These are phyloP conservation scores for Geococcyx californianus DNA, from an alignment of 2,113 vertebrate genomes.

Conservation along the genomic window DNA sequence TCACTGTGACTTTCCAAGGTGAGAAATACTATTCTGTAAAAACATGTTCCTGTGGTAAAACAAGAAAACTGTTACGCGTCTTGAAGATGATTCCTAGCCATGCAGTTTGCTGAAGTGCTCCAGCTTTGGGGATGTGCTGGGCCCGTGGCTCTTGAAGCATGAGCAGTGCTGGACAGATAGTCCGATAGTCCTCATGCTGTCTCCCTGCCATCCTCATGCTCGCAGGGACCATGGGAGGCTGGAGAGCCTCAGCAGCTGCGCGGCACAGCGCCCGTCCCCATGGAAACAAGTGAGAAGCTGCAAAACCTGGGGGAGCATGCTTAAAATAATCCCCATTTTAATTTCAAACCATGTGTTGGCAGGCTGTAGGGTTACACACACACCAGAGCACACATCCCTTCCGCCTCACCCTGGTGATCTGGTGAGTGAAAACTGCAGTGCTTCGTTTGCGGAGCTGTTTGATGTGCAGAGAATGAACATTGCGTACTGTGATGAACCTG, in stretches of 20 bases:
- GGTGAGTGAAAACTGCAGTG: accelerated
- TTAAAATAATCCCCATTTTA: neutral
- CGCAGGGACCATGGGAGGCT: neutral
- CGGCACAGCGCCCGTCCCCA: neutral
- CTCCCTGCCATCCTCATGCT: neutral
- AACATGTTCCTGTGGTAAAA: accelerated
- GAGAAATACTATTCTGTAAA: accelerated
- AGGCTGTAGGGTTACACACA: neutral
- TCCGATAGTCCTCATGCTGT: neutral
- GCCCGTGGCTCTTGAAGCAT: neutral
- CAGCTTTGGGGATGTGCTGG: neutral
- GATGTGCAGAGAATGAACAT: accelerated
- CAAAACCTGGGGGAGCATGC: neutral
- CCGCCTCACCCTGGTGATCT: neutral
- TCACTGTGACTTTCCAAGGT: neutral
- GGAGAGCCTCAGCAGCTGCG: neutral
- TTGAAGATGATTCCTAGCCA: accelerated
- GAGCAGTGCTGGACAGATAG: neutral
- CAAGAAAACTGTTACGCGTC: accelerated
- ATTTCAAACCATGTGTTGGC: neutral
- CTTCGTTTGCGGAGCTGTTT: neutral
- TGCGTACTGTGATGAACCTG: neutral
- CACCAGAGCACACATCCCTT: neutral
- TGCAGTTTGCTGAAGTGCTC: neutral
- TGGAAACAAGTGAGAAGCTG: constrained; percentile 18